These are phyloP conservation scores for Philaethria dido DNA, from an alignment of 2,888 invertebrate species.

Conservation along the genomic window DNA sequence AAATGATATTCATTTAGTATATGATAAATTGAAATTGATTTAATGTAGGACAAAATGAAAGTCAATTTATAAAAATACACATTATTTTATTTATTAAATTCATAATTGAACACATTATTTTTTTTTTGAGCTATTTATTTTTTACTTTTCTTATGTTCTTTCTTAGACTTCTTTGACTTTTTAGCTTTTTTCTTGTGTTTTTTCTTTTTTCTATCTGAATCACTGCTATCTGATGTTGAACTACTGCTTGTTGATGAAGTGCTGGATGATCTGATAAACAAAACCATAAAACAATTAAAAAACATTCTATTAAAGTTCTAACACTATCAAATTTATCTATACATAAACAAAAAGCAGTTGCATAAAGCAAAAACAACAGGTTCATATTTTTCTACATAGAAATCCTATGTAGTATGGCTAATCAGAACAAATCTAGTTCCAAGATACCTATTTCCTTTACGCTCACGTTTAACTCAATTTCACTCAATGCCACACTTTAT, in stretches of 20 bases:
- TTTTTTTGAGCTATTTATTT: slow-evolving; percentile 48
- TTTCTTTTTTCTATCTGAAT: slow-evolving; percentile 54
- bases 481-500: no score
- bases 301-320: background rate
- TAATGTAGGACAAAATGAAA: background rate
- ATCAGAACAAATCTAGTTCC: no score
- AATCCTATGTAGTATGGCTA: no score
- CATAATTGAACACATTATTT: slow-evolving; percentile 31
- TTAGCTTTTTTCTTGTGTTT: slow-evolving; percentile 51
- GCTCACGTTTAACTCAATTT: no score
- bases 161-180: slow-evolving; percentile 65
- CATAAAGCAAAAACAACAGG: no score
- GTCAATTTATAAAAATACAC: background rate
- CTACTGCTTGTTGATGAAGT: slow-evolving; percentile 56
- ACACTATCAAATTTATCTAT: no score
- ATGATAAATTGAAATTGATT: no score
- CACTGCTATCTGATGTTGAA: slow-evolving; percentile 59
- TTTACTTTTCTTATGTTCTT: slow-evolving; percentile 61
- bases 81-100: slow-evolving; percentile 23
- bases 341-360: no score
- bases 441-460: no score
- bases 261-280: slow-evolving; percentile 61
- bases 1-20: no score
- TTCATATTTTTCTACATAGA: no score
- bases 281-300: background rate